Conservation (phyloP, 2,797 vertebrate species). For the Poeciliopsis gracilis region DNA sequence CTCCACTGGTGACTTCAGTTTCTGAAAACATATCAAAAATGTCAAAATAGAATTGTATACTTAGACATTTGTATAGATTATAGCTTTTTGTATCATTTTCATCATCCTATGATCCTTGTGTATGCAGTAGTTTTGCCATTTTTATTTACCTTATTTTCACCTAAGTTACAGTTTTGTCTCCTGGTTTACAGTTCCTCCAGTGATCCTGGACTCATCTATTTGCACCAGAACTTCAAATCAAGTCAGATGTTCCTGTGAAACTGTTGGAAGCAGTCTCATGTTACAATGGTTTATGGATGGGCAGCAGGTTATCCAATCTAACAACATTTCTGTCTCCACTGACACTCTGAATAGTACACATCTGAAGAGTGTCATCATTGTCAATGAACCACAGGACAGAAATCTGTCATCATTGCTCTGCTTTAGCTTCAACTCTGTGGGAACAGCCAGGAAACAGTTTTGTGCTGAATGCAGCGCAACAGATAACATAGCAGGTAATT, state of each 20-base stretch:
- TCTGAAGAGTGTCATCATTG: conserved; percentile 39
- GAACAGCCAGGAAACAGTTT: conserved; percentile 26
- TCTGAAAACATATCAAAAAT: background rate
- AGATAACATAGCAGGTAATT: background rate
- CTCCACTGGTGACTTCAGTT: background rate
- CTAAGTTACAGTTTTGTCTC: background rate
- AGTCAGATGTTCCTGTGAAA: conserved; percentile 58
- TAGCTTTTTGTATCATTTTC: no score
- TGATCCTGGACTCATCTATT: conserved; percentile 36
- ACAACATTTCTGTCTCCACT: background rate
- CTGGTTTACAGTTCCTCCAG: conserved; percentile 36
- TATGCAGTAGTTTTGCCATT: background rate
- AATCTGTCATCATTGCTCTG: conserved; percentile 38
- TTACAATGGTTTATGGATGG: conserved; percentile 55
- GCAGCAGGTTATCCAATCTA: conserved; percentile 17
- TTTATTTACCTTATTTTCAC: background rate
- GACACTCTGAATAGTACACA: conserved; percentile 1
- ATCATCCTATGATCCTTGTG: background rate
- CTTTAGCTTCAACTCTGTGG: conserved; percentile 36
- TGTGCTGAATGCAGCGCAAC: background rate
- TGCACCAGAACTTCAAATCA: conserved; percentile 32
- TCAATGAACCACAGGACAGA: conserved; percentile 4
- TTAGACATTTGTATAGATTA: background rate
- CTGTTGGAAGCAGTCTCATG: conserved; percentile 44
- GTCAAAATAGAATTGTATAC: background rate